phyloP scores from a whole-genome alignment of 2,797 vertebrate species.

The Echeneis naucrates region DNA sequence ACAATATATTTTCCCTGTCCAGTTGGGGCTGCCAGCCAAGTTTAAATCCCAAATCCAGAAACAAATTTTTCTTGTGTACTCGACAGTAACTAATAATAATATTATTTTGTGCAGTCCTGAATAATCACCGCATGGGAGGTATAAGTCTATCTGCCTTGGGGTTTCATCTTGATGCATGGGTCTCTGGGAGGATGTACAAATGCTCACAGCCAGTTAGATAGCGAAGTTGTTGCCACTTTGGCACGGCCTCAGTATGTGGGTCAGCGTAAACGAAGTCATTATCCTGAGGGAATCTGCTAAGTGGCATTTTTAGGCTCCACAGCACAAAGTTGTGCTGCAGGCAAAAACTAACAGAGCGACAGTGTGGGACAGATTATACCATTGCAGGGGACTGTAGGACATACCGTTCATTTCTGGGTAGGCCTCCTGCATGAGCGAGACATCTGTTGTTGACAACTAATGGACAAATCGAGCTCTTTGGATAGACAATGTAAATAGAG shows the following conservation, averaged over 20 bases:
- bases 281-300: constrained; percentile 74
- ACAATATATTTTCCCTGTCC: not conserved
- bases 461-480: constrained; percentile 71
- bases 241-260: constrained; percentile 60
- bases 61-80: not conserved
- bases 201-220: constrained; percentile 72
- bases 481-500: constrained; percentile 69
- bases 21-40: not conserved
- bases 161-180: constrained; percentile 20
- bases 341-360: constrained; percentile 58
- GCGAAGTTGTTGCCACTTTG: constrained; percentile 57
- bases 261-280: constrained; percentile 64
- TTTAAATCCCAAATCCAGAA: not conserved
- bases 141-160: constrained; percentile 2
- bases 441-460: constrained; percentile 59
- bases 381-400: constrained; percentile 52
- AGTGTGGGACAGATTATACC: constrained; percentile 60
- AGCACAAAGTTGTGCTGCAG: constrained; percentile 63
- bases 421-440: constrained; percentile 45
- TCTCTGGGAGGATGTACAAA: constrained; percentile 61
- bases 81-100: constrained; percentile 2
- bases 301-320: constrained; percentile 71
- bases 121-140: constrained; percentile 2
- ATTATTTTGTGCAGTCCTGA: not conserved
- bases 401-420: constrained; percentile 56